Evolutionary conservation across 92 coral and sea anemone species (phyloP).

Genomic region (Epizoanthus ramosus): DNA sequence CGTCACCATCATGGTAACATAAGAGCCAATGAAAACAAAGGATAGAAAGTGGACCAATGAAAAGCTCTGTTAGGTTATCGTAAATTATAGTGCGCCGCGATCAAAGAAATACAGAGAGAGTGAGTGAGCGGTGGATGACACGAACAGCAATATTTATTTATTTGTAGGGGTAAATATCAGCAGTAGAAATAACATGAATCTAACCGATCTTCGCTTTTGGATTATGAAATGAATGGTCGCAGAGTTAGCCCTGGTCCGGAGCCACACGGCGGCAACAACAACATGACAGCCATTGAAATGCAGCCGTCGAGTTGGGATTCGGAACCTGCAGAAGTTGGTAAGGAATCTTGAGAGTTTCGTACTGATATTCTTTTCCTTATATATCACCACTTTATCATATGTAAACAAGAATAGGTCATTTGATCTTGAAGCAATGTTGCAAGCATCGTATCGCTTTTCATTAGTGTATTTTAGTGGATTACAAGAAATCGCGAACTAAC

Average conservation of each 20-base stretch:
- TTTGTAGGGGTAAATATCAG: conserved; percentile 9
- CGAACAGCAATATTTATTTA: neutral
- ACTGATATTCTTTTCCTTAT: neutral
- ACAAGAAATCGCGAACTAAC: neutral
- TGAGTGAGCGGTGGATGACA: neutral
- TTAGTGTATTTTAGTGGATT: neutral
- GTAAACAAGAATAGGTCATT: neutral
- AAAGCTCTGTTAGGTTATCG: conserved; percentile 2
- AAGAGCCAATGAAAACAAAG: conserved; percentile 15
- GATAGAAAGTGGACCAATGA: conserved; percentile 17
- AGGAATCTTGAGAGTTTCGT: neutral
- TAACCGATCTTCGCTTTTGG: conserved; percentile 7
- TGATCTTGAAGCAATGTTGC: too few relatives aligned
- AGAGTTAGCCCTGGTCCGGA: conserved; percentile 36
- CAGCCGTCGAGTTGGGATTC: conserved; percentile 18
- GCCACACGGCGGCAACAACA: conserved; percentile 17
- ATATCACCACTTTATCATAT: neutral
- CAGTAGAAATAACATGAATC: neutral
- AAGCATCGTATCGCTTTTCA: neutral
- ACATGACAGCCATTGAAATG: conserved; percentile 43
- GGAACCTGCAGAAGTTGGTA: conserved; percentile 14
- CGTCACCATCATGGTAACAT: conserved; percentile 39
- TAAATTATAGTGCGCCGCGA: neutral
- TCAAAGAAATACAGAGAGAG: neutral
- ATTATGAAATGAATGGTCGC: conserved; percentile 40